Evolutionary conservation across 2,113 vertebrate species (phyloP).

Genomic region (Macrotis lagotis): DNA sequence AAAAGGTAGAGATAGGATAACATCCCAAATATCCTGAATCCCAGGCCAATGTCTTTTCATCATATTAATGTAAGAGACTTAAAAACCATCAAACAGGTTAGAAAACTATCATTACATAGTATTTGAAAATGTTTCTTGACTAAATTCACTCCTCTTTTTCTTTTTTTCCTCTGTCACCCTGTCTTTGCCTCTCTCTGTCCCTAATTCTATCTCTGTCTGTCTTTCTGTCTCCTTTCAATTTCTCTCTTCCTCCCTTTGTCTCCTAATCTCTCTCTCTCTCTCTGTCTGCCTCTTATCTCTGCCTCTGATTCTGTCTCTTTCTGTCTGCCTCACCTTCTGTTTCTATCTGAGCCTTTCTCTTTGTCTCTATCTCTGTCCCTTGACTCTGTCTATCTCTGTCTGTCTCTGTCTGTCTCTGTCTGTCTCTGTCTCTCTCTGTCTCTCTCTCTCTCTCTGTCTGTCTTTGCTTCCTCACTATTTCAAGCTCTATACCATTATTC

Average conservation of each 20-base stretch:
- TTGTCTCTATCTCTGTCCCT: not conserved
- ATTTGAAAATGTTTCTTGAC: not conserved
- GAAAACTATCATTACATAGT: not conserved
- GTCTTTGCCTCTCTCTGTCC: not conserved
- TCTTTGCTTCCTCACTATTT: not conserved
- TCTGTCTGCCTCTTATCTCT: not conserved
- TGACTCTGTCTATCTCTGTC: too few species aligned
- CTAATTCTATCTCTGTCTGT: not conserved
- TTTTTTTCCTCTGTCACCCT: not conserved
- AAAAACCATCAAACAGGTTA: not conserved
- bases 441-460: not conserved
- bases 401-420: too few species aligned
- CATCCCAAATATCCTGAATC: not conserved
- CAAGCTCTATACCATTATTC: not conserved
- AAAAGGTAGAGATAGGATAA: not conserved
- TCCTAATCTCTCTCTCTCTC: not conserved
- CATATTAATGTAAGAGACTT: not conserved
- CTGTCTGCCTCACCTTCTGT: not conserved
- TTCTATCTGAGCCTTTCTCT: not conserved
- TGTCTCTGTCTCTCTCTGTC: not conserved
- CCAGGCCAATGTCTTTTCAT: not conserved
- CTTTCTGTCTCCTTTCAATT: not conserved
- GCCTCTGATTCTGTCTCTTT: not conserved
- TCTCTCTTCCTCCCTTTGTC: not conserved
- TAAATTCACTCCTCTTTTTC: not conserved